Conservation (phyloP, 2,797 vertebrate genomes). For the Lemur catta region DNA sequence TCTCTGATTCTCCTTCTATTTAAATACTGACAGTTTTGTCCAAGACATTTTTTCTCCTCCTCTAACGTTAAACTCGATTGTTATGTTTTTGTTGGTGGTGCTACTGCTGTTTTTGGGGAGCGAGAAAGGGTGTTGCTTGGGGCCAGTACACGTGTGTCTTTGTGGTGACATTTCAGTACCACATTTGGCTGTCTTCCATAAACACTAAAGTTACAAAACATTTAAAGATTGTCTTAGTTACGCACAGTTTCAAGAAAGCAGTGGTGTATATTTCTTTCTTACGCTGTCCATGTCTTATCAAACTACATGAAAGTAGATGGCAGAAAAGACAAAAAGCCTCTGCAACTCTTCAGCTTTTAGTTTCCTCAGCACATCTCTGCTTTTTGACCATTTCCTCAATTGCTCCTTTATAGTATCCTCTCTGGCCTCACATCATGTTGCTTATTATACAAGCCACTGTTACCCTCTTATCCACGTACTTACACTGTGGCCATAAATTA, state of each 20-base stretch:
- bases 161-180: neutral
- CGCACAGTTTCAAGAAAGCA: neutral
- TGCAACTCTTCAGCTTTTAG: neutral
- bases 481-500: neutral
- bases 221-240: neutral
- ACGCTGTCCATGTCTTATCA: neutral
- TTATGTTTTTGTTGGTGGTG: neutral
- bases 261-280: neutral
- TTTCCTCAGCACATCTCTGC: neutral
- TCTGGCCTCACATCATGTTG: neutral
- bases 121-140: neutral
- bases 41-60: neutral
- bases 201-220: neutral
- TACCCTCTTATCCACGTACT: neutral
- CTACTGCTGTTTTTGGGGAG: neutral
- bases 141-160: accelerated
- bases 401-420: neutral
- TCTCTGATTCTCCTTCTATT: conserved; percentile 41
- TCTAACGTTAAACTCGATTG: neutral
- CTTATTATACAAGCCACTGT: neutral
- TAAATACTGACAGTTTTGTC: conserved; percentile 54
- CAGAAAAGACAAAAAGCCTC: neutral
- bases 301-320: neutral
- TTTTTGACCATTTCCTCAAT: neutral
- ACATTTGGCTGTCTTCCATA: neutral